These are phyloP conservation scores for Calonectris borealis DNA, from an alignment of 2,113 vertebrate genomes.

Conservation along the genomic window DNA sequence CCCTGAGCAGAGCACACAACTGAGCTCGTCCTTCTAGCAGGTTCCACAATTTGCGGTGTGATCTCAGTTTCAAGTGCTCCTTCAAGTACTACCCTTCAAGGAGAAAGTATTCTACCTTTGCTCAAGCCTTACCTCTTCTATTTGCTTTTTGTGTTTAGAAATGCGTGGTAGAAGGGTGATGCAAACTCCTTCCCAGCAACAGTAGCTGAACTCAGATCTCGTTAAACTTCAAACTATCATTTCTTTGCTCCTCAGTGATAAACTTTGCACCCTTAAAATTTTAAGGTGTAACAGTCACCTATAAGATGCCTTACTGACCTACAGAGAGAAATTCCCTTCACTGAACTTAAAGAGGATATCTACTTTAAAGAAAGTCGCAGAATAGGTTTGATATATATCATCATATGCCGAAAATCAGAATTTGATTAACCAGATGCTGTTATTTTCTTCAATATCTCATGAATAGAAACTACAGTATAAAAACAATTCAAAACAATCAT, in stretches of 20 bases:
- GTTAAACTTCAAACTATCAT: neutral
- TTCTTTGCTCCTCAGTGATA: neutral
- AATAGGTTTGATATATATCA: neutral
- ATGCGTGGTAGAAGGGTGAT: neutral
- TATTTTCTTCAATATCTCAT: constrained; percentile 36
- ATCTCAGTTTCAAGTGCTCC: neutral
- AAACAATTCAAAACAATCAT: constrained; percentile 44
- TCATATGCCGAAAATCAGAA: neutral
- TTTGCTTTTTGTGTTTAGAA: neutral
- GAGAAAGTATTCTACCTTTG: neutral
- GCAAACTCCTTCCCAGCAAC: neutral
- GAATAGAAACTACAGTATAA: constrained; percentile 1
- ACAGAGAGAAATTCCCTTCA: neutral
- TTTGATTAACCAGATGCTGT: constrained; percentile 29
- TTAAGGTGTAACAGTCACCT: neutral
- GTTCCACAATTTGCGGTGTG: neutral
- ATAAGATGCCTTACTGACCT: neutral
- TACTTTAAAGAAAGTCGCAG: neutral
- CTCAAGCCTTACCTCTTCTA: neutral
- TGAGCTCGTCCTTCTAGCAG: neutral
- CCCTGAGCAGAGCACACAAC: neutral
- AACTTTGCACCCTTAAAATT: neutral
- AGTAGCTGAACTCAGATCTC: neutral
- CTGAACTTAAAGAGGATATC: neutral
- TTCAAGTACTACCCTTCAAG: neutral